phyloP scores from a whole-genome alignment of 53 echinoderm and acorn worm genomes.

The Henricia sp. region DNA sequence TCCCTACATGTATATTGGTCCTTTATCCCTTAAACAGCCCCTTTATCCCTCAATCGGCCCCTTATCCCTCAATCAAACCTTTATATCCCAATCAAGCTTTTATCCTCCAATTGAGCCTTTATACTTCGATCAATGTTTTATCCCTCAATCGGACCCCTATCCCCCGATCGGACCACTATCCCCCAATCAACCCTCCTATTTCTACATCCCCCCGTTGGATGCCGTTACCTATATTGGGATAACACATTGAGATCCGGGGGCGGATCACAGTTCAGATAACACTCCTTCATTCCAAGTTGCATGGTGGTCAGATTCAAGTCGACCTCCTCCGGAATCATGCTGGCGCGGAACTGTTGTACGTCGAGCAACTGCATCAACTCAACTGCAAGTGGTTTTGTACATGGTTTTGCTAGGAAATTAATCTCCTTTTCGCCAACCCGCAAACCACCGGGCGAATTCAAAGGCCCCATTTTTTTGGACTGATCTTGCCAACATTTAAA shows the following conservation, averaged over 20 bases:
- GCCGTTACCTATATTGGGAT: slow-evolving; percentile 46
- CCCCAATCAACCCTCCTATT: too few species aligned
- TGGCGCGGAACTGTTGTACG: slow-evolving; percentile 28
- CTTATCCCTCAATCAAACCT: too few species aligned
- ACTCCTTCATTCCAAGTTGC: slow-evolving; percentile 35
- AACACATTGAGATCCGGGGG: slow-evolving; percentile 59
- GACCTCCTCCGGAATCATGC: slow-evolving; percentile 12
- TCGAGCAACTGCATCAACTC: slow-evolving; percentile 49
- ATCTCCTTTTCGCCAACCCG: neutral
- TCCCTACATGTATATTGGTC: too few species aligned
- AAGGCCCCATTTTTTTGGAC: too few species aligned
- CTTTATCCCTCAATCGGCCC: too few species aligned
- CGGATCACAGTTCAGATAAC: slow-evolving; percentile 33
- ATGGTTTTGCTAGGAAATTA: neutral
- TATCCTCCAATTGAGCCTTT: too few species aligned
- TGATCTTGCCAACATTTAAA: neutral
- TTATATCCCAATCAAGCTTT: too few species aligned
- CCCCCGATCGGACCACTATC: too few species aligned
- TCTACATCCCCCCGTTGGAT: neutral
- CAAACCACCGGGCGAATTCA: neutral
- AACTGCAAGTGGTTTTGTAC: neutral
- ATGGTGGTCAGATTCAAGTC: slow-evolving; percentile 27
- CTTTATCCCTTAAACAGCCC: too few species aligned
- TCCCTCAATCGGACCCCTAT: too few species aligned
- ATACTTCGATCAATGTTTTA: too few species aligned